Percentiles rank a stretch among this genome's conserved stretches.
These are phyloP conservation scores for Ceuthmochares aereus DNA, from an alignment of 2,113 vertebrate genomes.

Conservation along the genomic window DNA sequence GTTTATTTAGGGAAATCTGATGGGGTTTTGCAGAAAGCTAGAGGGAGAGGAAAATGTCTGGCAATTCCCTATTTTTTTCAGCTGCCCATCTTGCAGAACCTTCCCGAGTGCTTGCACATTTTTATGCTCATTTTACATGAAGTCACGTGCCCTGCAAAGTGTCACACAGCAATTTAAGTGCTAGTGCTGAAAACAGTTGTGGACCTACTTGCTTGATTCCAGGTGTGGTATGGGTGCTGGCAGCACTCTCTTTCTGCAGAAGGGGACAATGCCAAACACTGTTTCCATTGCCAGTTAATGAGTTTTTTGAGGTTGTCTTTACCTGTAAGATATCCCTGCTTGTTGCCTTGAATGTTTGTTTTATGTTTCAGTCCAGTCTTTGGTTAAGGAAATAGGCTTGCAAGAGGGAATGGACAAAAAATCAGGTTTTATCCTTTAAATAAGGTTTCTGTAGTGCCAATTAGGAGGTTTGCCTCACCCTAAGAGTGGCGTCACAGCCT, in stretches of 20 bases:
- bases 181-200: background rate
- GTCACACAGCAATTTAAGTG: background rate
- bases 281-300: background rate
- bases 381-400: background rate
- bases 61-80: constrained; percentile 25
- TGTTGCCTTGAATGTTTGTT: background rate
- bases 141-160: background rate
- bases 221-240: background rate
- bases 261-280: fast-evolving
- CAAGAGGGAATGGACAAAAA: background rate
- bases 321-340: background rate
- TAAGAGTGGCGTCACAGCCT: background rate
- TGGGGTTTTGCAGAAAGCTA: background rate
- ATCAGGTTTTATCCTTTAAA: background rate
- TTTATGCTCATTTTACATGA: background rate
- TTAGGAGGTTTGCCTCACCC: background rate
- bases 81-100: background rate
- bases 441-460: background rate
- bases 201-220: background rate
- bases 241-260: background rate
- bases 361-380: background rate
- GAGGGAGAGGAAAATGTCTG: background rate
- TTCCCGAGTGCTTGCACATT: background rate
- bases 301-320: background rate
- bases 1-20: constrained; percentile 24